A percentile compares a stretch with the other conserved stretches of the same genome.
phyloP scores from a whole-genome alignment of 2,797 vertebrate species.

The Crenichthys baileyi region DNA sequence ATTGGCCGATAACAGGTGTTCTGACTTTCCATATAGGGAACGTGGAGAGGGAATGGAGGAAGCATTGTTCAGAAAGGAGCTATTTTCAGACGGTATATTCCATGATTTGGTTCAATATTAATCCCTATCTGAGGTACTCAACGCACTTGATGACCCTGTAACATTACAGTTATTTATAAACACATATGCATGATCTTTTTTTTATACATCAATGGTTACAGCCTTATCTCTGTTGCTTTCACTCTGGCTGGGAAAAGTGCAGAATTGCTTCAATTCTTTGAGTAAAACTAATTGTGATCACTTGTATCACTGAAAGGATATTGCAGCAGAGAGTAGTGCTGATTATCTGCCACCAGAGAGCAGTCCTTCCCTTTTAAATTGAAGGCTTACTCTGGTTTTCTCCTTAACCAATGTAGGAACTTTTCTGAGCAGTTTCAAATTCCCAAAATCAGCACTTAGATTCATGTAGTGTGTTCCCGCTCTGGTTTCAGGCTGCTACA shows the following conservation, averaged over 20 bases:
- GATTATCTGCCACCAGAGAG: background rate
- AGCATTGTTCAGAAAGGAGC: conserved; percentile 20
- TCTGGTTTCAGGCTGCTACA: background rate
- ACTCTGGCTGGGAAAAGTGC: background rate
- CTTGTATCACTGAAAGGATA: background rate
- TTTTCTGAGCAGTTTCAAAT: background rate
- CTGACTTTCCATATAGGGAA: conserved; percentile 74
- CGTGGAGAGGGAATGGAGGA: conserved; percentile 41
- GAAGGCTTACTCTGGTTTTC: too few species aligned
- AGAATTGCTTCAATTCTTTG: background rate
- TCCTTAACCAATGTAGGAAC: too few species aligned
- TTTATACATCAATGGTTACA: background rate
- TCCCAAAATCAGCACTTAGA: background rate
- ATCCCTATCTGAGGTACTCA: too few species aligned
- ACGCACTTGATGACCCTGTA: background rate
- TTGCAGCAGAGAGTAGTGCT: background rate
- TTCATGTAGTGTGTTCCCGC: background rate
- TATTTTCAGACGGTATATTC: conserved; percentile 22
- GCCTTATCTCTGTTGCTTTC: background rate
- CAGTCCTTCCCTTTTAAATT: background rate
- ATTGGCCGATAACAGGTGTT: conserved; percentile 79
- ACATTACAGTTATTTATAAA: background rate
- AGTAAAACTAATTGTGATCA: background rate
- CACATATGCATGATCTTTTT: too few species aligned
- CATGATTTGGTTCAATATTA: background rate